A percentile compares a stretch with the other conserved stretches of the same genome.
Evolutionary conservation across 2,888 invertebrate genomes (phyloP).

Genomic region (Cerceris ruficornis): DNA sequence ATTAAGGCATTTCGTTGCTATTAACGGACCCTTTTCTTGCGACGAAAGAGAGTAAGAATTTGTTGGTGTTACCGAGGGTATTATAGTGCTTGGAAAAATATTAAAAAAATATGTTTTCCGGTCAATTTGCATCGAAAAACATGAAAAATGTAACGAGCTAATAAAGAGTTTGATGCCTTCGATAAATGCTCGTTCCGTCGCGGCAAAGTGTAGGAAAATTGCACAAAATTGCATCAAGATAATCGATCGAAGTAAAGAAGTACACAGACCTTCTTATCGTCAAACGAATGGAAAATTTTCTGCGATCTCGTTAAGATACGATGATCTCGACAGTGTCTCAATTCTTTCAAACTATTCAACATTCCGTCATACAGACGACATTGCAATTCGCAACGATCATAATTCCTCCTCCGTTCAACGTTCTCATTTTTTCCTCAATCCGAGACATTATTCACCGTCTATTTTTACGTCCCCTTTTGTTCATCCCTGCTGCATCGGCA

Average conservation of each 20-base stretch:
- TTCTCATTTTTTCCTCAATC: not conserved
- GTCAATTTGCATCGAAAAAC: not conserved
- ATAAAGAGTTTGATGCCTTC: too few relatives aligned
- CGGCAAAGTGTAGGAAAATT: slow-evolving; percentile 11
- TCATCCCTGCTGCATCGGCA: too few relatives aligned
- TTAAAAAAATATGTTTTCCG: not conserved
- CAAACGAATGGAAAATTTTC: slow-evolving; percentile 22
- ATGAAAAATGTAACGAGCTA: too few relatives aligned
- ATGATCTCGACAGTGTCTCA: not conserved
- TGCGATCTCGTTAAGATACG: slow-evolving; percentile 1
- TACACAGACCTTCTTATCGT: slow-evolving; percentile 11
- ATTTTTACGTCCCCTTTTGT: too few relatives aligned
- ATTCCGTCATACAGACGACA: not conserved
- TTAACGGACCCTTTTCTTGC: too few relatives aligned
- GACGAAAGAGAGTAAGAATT: too few relatives aligned
- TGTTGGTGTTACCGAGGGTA: too few relatives aligned
- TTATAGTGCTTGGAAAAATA: too few relatives aligned
- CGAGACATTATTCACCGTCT: not conserved
- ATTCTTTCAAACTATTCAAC: slow-evolving; percentile 7
- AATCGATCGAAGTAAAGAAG: slow-evolving; percentile 14
- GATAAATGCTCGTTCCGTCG: too few relatives aligned
- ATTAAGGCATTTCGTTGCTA: too few relatives aligned
- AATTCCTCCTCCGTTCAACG: too few relatives aligned
- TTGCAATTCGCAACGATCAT: slow-evolving; percentile 12
- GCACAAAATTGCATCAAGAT: not conserved